These are phyloP conservation scores for Geopemphigus sp. DNA, from an alignment of 1,140 invertebrate genomes.

Conservation along the genomic window DNA sequence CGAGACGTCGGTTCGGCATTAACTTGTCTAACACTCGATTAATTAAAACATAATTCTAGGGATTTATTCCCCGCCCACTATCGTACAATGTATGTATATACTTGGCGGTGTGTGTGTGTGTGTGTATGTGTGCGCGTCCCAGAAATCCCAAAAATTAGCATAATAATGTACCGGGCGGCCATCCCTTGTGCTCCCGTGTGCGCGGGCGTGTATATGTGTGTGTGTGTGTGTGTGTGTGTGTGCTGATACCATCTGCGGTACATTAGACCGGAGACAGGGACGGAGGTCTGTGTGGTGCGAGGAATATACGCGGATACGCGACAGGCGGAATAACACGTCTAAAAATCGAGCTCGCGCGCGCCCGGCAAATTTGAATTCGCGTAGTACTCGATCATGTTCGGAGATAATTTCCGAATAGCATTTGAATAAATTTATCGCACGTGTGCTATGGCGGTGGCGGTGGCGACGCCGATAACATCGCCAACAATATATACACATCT, in stretches of 20 bases:
- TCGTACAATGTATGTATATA: neutral
- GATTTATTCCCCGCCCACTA: constrained; percentile 29
- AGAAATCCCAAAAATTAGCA: constrained; percentile 45
- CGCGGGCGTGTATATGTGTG: too few species aligned
- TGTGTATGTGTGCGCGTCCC: neutral
- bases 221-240: neutral
- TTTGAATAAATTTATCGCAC: constrained; percentile 48
- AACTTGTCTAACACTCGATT: constrained; percentile 49
- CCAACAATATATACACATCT: too few species aligned
- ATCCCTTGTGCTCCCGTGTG: neutral
- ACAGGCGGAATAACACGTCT: constrained; percentile 6
- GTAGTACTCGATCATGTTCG: constrained; percentile 40
- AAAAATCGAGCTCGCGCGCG: neutral
- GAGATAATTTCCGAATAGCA: constrained; percentile 46
- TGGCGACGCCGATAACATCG: constrained; percentile 6
- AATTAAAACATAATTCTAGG: constrained; percentile 46
- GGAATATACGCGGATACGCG: neutral
- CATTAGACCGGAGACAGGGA: too few species aligned
- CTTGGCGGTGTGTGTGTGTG: too few species aligned
- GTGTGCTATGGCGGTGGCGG: neutral
- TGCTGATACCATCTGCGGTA: constrained; percentile 44
- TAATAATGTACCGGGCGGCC: constrained; percentile 40
- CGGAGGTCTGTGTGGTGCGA: neutral
- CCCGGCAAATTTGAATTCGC: constrained; percentile 33
- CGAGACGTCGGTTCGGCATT: constrained; percentile 38